Base-by-base conservation (phyloP, 1,140 invertebrate species). In the Solen grandis region DNA sequence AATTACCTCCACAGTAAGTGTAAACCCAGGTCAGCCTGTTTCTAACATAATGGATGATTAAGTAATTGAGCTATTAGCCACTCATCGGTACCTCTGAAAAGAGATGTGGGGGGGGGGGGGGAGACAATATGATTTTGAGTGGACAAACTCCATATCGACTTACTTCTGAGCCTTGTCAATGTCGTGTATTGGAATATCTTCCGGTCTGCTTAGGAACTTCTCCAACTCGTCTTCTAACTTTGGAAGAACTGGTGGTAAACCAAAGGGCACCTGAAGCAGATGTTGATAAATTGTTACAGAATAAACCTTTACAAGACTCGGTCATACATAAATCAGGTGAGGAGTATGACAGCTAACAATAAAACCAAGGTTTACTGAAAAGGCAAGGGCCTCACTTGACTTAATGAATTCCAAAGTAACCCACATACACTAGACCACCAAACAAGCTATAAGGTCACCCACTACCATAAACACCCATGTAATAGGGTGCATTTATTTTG, bases 121-220 rank as follows among this genome's bases (percentile, higher is more conserved):
- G n/a, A n/a, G n/a, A n/a, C n/a, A n/a, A n/a, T n/a, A n/a, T n/a
- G n/a, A n/a, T n/a, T n/a, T n/a, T n/a, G n/a, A n/a, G n/a, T n/a
- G n/a, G n/a, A n/a, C n/a, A n/a, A n/a, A n/a, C n/a, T n/a, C n/a
- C n/a, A n/a, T n/a, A 57, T n/a, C 3, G 29, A 81, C 75, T 74
- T 84, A 91, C 90, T 80, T 88, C 83, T 92, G 88, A 63, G 92
- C 88, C 86, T 92, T 93, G 83, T 94, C 92, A 77, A 94, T 89
- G 83, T 95, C 90, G 92, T 95, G 94, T 73, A 95, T 94, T 5
- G 95, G 94, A 60, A 95, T 89, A 66, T 93, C 92, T 80, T 95
- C 95, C 8, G 94, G 93, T 85, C 93, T 92, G 72, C 93, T 91
- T n/a, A 95, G 89, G 82, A 94, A 94, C 38, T 94, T 89, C 83